These are phyloP conservation scores for Opisthograptis luteolata DNA, from an alignment of 2,888 invertebrate genomes.

Conservation along the genomic window DNA sequence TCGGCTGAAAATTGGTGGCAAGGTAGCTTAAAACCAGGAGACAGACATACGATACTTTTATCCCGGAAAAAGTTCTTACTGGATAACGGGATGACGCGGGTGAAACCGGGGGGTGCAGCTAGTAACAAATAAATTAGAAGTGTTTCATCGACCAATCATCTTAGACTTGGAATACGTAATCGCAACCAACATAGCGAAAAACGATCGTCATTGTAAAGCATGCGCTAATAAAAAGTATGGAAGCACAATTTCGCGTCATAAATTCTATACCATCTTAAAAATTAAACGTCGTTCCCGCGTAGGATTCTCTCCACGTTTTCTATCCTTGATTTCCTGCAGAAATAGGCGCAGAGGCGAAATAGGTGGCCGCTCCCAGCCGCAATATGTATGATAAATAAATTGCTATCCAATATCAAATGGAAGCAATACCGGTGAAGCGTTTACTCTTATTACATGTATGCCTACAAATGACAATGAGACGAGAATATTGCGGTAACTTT, in stretches of 20 bases:
- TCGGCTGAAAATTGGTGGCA: too few relatives aligned
- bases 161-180: too few relatives aligned
- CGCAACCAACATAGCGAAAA: too few relatives aligned
- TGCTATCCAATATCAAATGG: slow-evolving; percentile 84
- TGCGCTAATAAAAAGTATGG: too few relatives aligned
- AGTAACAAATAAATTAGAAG: too few relatives aligned
- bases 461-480: slow-evolving; percentile 49
- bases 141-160: too few relatives aligned
- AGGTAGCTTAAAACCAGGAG: too few relatives aligned
- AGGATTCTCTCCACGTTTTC: slow-evolving; percentile 77
- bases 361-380: slow-evolving; percentile 68
- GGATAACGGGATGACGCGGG: too few relatives aligned
- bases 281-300: slow-evolving; percentile 52
- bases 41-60: too few relatives aligned
- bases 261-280: slow-evolving; percentile 47
- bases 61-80: too few relatives aligned
- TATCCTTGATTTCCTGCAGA: slow-evolving; percentile 75
- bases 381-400: slow-evolving; percentile 85
- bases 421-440: slow-evolving; percentile 75
- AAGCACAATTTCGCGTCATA: neutral
- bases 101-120: too few relatives aligned
- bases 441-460: slow-evolving; percentile 70
- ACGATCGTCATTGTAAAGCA: too few relatives aligned
- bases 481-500: slow-evolving; percentile 17
- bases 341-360: slow-evolving; percentile 71